These are phyloP conservation scores for Drosophila imparisetae DNA, from an alignment of 2,888 invertebrate species.

Conservation along the genomic window DNA sequence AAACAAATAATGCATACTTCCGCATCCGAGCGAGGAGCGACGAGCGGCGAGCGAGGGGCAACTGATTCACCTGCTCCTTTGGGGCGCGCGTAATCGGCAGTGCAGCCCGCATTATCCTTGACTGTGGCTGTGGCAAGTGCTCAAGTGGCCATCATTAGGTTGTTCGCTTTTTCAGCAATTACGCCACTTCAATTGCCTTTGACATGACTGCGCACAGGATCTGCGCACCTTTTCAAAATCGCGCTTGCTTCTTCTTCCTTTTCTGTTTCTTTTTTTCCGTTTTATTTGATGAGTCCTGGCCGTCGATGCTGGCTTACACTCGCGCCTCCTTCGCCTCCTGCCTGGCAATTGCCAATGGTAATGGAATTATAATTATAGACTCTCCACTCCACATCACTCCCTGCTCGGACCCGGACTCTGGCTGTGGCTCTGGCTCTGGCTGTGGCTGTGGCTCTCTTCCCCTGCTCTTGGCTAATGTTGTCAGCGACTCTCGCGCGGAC, in stretches of 20 bases:
- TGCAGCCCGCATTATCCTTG: conserved; percentile 75
- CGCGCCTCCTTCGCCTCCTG: conserved; percentile 53
- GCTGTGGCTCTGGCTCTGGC: background rate
- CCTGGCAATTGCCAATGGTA: conserved; percentile 59
- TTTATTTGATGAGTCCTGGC: conserved; percentile 36
- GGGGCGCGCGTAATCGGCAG: conserved; percentile 45
- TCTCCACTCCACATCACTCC: conserved; percentile 54
- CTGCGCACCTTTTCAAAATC: conserved; percentile 74
- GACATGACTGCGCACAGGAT: conserved; percentile 53
- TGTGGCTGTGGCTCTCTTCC: background rate
- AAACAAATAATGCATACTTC: conserved; percentile 76
- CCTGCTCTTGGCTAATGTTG: conserved; percentile 75
- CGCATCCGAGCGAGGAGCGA: conserved; percentile 40
- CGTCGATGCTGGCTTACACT: conserved; percentile 50
- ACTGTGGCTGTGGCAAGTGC: conserved; percentile 20
- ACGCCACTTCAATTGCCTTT: conserved; percentile 75
- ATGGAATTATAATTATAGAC: conserved; percentile 84
- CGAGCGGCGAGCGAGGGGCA: conserved; percentile 2
- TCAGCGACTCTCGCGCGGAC: conserved; percentile 58
- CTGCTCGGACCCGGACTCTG: background rate
- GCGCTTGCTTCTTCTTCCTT: conserved; percentile 57
- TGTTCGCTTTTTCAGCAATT: conserved; percentile 64
- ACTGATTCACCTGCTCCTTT: conserved; percentile 75
- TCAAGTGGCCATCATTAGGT: conserved; percentile 71
- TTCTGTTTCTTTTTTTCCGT: conserved; percentile 29